These are phyloP conservation scores for Papilio dardanus DNA, from an alignment of 1,140 invertebrate species.

Conservation along the genomic window DNA sequence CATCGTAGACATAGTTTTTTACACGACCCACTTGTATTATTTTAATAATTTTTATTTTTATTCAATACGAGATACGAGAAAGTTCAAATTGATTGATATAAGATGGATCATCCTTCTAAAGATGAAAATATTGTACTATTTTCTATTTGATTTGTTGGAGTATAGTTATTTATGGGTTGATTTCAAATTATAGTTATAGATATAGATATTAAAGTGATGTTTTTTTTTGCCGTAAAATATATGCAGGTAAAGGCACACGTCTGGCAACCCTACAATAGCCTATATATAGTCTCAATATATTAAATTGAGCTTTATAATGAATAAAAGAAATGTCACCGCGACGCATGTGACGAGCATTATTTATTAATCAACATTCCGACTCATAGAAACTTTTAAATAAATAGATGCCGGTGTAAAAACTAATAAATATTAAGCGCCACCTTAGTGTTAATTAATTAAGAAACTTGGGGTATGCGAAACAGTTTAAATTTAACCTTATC, in stretches of 20 bases:
- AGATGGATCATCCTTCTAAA: neutral
- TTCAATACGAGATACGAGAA: too few relatives aligned
- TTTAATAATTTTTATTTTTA: neutral
- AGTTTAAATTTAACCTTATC: too few relatives aligned
- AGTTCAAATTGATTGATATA: neutral
- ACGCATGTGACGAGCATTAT: constrained; percentile 21
- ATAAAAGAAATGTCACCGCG: constrained; percentile 28
- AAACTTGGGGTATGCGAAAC: too few relatives aligned
- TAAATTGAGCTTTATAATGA: constrained; percentile 32
- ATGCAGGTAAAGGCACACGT: neutral
- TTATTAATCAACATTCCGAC: constrained; percentile 27
- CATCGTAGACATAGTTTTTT: neutral
- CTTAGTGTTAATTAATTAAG: too few relatives aligned
- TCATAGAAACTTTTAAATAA: constrained; percentile 5
- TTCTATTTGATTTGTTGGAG: too few relatives aligned
- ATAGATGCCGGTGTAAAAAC: neutral
- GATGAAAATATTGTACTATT: too few relatives aligned
- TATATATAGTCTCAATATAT: constrained; percentile 32
- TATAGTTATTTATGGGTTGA: too few relatives aligned
- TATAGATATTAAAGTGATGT: neutral
- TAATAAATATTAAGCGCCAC: neutral
- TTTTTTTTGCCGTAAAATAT: neutral
- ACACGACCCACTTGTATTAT: neutral
- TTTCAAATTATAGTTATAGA: neutral
- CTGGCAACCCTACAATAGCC: neutral